Conservation (phyloP, 2,113 vertebrate genomes). For the Mirza zaza region DNA sequence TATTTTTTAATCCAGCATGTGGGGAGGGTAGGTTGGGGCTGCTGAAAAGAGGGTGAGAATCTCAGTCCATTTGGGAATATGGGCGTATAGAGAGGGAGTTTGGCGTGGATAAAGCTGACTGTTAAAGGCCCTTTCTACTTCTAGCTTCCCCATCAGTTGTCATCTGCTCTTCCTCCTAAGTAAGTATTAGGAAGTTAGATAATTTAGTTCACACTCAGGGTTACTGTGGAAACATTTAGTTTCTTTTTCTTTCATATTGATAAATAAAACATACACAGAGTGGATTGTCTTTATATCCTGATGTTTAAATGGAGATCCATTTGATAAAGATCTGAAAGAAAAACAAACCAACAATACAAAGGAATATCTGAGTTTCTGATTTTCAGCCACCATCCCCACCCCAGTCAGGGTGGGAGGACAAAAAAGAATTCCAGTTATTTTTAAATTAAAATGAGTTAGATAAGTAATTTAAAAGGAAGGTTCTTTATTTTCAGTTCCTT, state of each 20-base stretch:
- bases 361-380: not conserved
- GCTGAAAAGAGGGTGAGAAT: not conserved
- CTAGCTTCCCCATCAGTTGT: not conserved
- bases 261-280: conserved; percentile 27
- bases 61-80: not conserved
- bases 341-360: not conserved
- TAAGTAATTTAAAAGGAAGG: conserved; percentile 30
- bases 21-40: not conserved
- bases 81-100: not conserved
- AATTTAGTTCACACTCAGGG: conserved; percentile 5
- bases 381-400: not conserved
- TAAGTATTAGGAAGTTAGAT: not conserved
- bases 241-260: conserved; percentile 30
- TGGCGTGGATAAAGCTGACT: not conserved
- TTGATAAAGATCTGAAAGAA: conserved; percentile 33
- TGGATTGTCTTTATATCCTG: conserved; percentile 13
- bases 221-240: conserved; percentile 22
- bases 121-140: not conserved
- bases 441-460: conserved; percentile 21
- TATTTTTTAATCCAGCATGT: not conserved
- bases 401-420: not conserved
- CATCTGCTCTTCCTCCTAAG: not conserved
- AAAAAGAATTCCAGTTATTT: conserved; percentile 33
- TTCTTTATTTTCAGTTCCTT: conserved; percentile 36
- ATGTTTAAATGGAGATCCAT: conserved; percentile 23